Conservation (phyloP, 2,797 vertebrate species). For the Dendrocincla fuliginosa region DNA sequence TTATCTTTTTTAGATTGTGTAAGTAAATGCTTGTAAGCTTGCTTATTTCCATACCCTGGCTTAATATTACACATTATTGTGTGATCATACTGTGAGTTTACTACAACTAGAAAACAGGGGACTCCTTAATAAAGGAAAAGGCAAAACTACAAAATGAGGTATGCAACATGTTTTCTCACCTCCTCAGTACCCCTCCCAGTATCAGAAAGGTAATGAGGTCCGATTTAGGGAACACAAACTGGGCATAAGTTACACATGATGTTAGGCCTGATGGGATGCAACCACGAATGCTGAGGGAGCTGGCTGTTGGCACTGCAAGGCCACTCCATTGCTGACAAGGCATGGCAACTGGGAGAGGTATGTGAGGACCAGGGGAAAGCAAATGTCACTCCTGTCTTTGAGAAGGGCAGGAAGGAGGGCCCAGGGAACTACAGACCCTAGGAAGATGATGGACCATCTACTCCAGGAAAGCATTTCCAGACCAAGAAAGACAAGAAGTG, state of each 20-base stretch:
- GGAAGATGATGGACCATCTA: neutral
- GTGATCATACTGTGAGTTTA: neutral
- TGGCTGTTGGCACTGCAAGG: neutral
- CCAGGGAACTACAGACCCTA: fast-evolving
- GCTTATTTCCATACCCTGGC: neutral
- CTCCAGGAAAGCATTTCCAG: neutral
- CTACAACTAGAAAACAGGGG: neutral
- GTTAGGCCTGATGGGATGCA: neutral
- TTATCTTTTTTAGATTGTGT: neutral
- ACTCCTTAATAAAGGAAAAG: neutral
- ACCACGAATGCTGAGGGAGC: neutral
- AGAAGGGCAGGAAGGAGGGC: neutral
- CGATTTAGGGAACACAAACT: neutral
- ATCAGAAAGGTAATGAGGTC: no score
- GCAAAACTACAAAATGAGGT: neutral
- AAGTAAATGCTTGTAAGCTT: neutral
- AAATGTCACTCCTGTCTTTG: neutral
- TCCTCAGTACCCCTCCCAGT: fast-evolving
- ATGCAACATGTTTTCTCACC: fast-evolving
- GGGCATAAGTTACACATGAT: fast-evolving
- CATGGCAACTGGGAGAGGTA: neutral
- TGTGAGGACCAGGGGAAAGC: neutral
- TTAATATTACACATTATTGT: neutral
- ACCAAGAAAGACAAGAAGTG: neutral
- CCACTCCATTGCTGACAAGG: neutral